Base-by-base conservation (phyloP, 2,888 invertebrate genomes). In the Tinea pellionella region DNA sequence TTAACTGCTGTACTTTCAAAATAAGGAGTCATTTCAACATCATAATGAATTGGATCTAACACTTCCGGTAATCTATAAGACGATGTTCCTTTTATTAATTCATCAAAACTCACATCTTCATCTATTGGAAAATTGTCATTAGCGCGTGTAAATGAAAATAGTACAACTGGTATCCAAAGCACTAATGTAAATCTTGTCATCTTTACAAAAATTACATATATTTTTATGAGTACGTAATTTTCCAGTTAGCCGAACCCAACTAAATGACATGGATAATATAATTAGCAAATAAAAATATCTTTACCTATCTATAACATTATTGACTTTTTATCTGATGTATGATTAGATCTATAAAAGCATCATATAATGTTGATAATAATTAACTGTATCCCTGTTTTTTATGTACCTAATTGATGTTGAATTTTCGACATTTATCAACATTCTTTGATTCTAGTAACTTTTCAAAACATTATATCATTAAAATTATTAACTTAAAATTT, bases 1-100 rank as follows among this genome's bases (percentile, higher is more conserved):
- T 57, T 37, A 16, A 29, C 32, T 9, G 7, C 15, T 9, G 57
- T 37, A 12, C 72, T 71, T 62, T 81, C 74, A 16, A 91, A 82
- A 63, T 89, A 85, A 0, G 90, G 90, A 0, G 77, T 81, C 13
- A 92, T 70, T 62, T 84, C 78, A 0, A 92, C 72, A 6, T 86
- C 77, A 64, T 89, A 92, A 41, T 77, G 76, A 1, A 70, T 71
- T 0, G 92, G 92, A 16, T 75, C 71, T 1, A 92, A 69, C 16
- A 77, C 77, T 69, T 83, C 82, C 2, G 84, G 81, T 0, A 86
- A 59, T 9, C 87, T 77, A 63, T 78, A 64, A 24, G 24, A 24
- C 24, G 24, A 24, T 6, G 24, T 24, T 2, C 24, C 24, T 24
- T 24, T 24, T 3, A 24, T 6, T 24, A 24, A 24, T 24, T 24